Conservation (phyloP, 2,113 vertebrate genomes). For the Ictidomys tridecemlineatus region DNA sequence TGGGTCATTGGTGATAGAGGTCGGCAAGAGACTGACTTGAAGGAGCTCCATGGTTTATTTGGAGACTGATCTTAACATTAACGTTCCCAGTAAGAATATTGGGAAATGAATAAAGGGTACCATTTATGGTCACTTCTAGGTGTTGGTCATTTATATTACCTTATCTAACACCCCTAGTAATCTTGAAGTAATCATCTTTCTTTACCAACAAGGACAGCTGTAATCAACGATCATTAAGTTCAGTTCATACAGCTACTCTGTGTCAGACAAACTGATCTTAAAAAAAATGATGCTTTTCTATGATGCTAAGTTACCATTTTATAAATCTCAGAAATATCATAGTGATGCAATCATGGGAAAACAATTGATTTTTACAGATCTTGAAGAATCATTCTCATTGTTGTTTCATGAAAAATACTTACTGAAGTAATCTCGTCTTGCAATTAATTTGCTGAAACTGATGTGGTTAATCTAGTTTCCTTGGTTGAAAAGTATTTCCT, state of each 20-base stretch:
- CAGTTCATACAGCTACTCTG: not conserved
- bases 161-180: not conserved
- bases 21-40: not conserved
- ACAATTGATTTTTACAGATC: not conserved
- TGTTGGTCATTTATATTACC: not conserved
- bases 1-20: not conserved
- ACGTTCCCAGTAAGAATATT: not conserved
- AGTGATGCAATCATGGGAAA: not conserved
- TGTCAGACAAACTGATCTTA: not conserved
- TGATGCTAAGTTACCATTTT: not conserved
- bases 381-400: not conserved
- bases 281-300: not conserved
- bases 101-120: not conserved
- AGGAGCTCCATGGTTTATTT: not conserved
- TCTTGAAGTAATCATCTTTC: not conserved
- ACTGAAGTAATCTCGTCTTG: not conserved
- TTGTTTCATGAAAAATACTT: conserved; percentile 5
- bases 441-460: not conserved
- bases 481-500: not conserved
- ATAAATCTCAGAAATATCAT: not conserved
- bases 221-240: not conserved
- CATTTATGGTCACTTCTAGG: not conserved
- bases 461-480: not conserved
- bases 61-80: not conserved
- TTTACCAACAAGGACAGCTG: not conserved